A percentile compares a stretch with the other conserved stretches of the same genome.
These are phyloP conservation scores for Drosophila siamana DNA, from an alignment of 2,888 invertebrate species.

Conservation along the genomic window DNA sequence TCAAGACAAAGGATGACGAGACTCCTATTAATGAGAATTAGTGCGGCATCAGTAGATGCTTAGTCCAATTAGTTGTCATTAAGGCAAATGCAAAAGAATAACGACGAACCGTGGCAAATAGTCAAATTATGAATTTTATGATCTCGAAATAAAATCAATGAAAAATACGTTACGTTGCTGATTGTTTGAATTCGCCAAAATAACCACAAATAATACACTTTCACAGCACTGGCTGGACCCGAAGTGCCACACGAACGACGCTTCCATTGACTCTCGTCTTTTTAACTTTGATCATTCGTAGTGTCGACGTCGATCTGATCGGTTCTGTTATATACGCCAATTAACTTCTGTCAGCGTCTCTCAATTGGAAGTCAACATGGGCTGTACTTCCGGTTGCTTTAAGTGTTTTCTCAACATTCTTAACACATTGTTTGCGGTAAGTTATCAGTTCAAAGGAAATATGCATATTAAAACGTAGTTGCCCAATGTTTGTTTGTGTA, in stretches of 20 bases:
- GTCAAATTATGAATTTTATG: constrained; percentile 49
- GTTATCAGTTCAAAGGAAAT: constrained; percentile 25
- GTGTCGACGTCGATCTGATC: constrained; percentile 26
- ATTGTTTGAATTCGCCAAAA: constrained; percentile 4
- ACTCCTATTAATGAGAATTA: constrained; percentile 65
- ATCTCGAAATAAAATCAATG: constrained; percentile 23
- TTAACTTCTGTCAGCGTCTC: not conserved
- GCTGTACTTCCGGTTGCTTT: constrained; percentile 74
- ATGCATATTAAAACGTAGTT: not conserved
- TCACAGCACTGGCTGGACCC: constrained; percentile 48
- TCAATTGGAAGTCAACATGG: constrained; percentile 60
- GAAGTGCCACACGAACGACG: constrained; percentile 5
- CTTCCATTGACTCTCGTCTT: constrained; percentile 1
- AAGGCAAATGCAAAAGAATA: not conserved
- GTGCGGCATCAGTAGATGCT: not conserved
- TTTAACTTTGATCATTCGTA: constrained; percentile 32
- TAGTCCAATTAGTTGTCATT: constrained; percentile 23
- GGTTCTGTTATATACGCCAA: constrained; percentile 32
- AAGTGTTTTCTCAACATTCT: constrained; percentile 74
- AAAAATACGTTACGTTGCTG: not conserved
- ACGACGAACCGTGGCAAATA: constrained; percentile 32
- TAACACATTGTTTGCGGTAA: constrained; percentile 74
- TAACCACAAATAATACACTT: constrained; percentile 12
- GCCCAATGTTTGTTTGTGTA: not conserved
- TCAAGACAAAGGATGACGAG: constrained; percentile 69